Conservation (phyloP, 1,140 invertebrate genomes). For the Lordiphosa collinella region DNA sequence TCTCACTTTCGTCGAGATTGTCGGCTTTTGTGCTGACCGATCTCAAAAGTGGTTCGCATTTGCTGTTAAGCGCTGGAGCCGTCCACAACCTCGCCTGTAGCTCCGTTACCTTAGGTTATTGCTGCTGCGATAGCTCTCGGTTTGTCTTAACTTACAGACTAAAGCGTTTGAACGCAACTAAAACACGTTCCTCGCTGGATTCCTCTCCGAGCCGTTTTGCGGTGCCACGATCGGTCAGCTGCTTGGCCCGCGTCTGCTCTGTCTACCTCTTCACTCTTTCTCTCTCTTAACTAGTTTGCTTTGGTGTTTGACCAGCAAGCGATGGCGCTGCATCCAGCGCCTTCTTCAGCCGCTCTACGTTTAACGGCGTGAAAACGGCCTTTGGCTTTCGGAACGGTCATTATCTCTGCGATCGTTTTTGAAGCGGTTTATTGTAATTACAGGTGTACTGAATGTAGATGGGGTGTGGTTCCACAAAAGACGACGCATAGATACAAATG, state of each 20-base stretch:
- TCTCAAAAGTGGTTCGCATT: conserved; percentile 64
- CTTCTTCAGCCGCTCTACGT: conserved; percentile 9
- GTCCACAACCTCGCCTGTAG: conserved; percentile 46
- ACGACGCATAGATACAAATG: not conserved
- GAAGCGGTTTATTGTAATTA: conserved; percentile 43
- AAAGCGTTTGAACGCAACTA: conserved; percentile 77
- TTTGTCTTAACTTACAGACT: conserved; percentile 67
- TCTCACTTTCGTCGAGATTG: conserved; percentile 25
- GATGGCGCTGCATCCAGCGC: conserved; percentile 21
- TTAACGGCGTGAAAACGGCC: conserved; percentile 26
- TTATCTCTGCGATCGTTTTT: conserved; percentile 3
- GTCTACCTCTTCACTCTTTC: conserved; percentile 8
- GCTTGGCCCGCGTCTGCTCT: conserved; percentile 14
- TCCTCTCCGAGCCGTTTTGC: conserved; percentile 47
- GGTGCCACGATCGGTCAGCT: conserved; percentile 39
- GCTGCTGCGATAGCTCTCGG: conserved; percentile 56
- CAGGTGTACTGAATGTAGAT: conserved; percentile 28
- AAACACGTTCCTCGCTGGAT: conserved; percentile 59
- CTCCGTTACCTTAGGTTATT: conserved; percentile 26
- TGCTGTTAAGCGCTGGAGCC: conserved; percentile 25
- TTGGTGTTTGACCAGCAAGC: conserved; percentile 15
- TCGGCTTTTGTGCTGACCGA: conserved; percentile 12
- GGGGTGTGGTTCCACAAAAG: conserved; percentile 13
- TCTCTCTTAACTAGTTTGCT: conserved; percentile 42
- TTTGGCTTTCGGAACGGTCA: conserved; percentile 27